phyloP scores from a whole-genome alignment of 2,113 vertebrate genomes.

The Psittacula cyanocephala region DNA sequence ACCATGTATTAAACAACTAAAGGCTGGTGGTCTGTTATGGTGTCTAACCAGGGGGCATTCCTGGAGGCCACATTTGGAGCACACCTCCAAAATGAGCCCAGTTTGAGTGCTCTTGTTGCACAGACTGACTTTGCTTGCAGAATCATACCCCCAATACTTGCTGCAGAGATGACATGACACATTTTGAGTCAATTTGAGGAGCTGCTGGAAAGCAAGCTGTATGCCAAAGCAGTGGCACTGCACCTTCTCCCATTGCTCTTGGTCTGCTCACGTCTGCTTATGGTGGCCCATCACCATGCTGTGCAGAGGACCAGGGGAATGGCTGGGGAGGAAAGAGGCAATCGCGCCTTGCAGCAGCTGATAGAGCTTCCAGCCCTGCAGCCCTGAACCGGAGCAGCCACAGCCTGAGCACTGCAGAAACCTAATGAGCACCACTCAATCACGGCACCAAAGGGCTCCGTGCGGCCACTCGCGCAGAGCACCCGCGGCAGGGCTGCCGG shows the following conservation, averaged over 20 bases:
- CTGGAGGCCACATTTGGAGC: background rate
- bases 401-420: background rate
- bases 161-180: background rate
- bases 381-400: background rate
- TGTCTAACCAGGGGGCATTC: background rate
- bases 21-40: background rate
- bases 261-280: background rate
- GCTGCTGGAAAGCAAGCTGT: background rate
- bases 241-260: background rate
- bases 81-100: background rate
- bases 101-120: background rate
- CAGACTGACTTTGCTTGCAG: background rate
- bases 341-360: background rate
- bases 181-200: rapidly evolving
- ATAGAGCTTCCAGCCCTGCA: background rate
- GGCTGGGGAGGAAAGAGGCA: background rate
- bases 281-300: rapidly evolving
- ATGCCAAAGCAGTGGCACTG: background rate
- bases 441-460: rapidly evolving
- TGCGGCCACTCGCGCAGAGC: rapidly evolving
- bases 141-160: rapidly evolving
- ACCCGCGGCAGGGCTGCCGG: background rate
- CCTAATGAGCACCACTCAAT: background rate
- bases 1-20: background rate
- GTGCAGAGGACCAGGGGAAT: background rate